Percentiles rank a stretch among this genome's conserved stretches.
These are phyloP conservation scores for Gallinago undulata DNA, from an alignment of 2,113 vertebrate genomes.

Conservation along the genomic window DNA sequence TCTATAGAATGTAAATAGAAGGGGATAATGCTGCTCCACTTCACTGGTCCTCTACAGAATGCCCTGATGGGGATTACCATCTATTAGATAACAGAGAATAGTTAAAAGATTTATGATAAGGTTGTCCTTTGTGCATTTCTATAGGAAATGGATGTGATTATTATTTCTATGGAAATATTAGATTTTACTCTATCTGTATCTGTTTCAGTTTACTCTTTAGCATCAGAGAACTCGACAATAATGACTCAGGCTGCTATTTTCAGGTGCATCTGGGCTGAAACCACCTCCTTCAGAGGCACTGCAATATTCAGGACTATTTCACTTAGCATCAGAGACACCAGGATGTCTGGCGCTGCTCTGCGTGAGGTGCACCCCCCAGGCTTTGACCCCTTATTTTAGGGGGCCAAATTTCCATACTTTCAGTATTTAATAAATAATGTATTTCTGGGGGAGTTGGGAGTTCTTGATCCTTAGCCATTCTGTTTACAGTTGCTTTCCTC, in stretches of 20 bases:
- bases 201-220: background rate
- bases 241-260: conserved; percentile 33
- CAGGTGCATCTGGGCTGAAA: background rate
- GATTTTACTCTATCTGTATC: background rate
- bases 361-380: background rate
- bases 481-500: background rate
- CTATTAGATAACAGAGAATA: background rate
- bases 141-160: background rate
- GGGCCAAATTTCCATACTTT: background rate
- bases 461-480: background rate
- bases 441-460: background rate
- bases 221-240: background rate
- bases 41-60: background rate
- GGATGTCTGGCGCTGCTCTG: fast-evolving
- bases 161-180: background rate
- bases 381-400: background rate
- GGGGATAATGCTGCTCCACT: background rate
- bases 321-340: background rate
- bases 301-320: background rate
- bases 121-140: background rate
- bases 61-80: background rate
- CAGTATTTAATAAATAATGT: background rate
- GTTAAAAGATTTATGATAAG: background rate
- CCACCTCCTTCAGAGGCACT: background rate
- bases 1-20: background rate